These are phyloP conservation scores for Pardalotus punctatus DNA, from an alignment of 2,113 vertebrate genomes.

Conservation along the genomic window DNA sequence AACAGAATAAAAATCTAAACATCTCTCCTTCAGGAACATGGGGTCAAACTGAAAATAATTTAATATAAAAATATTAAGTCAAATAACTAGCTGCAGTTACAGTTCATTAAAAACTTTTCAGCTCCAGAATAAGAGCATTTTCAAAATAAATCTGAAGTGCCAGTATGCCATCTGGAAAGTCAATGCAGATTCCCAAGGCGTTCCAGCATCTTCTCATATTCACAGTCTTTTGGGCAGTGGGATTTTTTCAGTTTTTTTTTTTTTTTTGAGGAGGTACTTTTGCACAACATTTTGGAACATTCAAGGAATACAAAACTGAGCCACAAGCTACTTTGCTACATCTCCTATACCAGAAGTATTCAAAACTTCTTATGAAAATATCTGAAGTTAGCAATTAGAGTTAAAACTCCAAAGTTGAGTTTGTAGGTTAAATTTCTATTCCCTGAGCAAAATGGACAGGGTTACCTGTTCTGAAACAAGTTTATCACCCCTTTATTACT, in stretches of 20 bases:
- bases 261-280: neutral
- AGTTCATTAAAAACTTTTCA: neutral
- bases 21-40: neutral
- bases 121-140: neutral
- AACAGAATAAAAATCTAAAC: neutral
- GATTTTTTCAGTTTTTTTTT: fast-evolving
- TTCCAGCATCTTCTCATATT: neutral
- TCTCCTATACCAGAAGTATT: neutral
- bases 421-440: neutral
- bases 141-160: neutral
- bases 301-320: neutral
- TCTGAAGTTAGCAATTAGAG: neutral
- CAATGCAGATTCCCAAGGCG: neutral
- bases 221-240: neutral
- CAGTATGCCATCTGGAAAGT: neutral
- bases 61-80: neutral
- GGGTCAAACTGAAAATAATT: neutral
- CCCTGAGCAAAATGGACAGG: neutral
- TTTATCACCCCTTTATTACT: neutral
- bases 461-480: neutral
- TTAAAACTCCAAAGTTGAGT: neutral
- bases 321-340: neutral
- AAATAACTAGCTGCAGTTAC: neutral
- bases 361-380: neutral
- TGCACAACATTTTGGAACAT: neutral